Conservation (phyloP, 2,797 vertebrate species). For the Erethizon dorsatum region DNA sequence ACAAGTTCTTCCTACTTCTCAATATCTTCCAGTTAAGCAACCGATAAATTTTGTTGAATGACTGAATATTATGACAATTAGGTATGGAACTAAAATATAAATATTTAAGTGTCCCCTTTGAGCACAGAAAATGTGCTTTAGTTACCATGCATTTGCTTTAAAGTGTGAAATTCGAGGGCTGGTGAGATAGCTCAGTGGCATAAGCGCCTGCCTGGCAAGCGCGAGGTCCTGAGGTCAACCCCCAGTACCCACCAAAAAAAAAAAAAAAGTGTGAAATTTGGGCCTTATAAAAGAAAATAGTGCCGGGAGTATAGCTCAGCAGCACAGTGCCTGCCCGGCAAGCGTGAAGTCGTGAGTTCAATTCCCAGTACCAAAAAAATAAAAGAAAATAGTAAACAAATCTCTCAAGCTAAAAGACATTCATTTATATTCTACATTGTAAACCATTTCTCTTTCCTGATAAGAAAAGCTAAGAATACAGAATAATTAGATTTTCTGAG, state of each 20-base stretch:
- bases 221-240: no score
- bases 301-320: no score
- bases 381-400: conserved; percentile 28
- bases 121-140: neutral
- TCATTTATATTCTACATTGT: neutral
- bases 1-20: neutral
- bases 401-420: neutral
- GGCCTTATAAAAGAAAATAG: neutral
- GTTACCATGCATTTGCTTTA: neutral
- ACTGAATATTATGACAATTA: neutral
- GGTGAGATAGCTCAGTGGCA: no score
- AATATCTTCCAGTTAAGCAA: neutral
- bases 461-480: neutral
- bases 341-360: no score
- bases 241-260: no score
- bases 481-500: neutral
- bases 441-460: conserved; percentile 41
- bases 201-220: no score
- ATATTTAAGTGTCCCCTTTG: neutral
- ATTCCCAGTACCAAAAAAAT: neutral
- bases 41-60: neutral
- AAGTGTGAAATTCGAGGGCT: neutral
- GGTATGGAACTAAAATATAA: neutral
- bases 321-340: no score
- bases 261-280: neutral